Evolutionary conservation across 2,888 invertebrate species (phyloP), one percentile per base, ranked within the genome.

Genomic region (Dryomyza anilis): DNA sequence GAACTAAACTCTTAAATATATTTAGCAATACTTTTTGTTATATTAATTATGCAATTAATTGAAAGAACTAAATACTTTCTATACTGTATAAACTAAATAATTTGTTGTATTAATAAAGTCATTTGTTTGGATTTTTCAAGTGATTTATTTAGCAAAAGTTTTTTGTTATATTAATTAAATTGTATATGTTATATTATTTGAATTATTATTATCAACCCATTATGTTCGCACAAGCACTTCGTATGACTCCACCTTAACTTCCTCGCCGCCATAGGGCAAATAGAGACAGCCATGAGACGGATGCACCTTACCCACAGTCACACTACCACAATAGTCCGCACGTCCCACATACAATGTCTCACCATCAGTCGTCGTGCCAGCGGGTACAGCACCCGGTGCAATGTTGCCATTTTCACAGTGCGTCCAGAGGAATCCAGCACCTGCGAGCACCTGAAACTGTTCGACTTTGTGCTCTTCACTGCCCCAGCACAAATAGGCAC

Each of bases 191-290:
- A n/a, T n/a, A n/a, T n/a, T n/a, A n/a, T n/a, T n/a, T n/a, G n/a
- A n/a, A n/a, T n/a, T n/a, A n/a, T n/a, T n/a, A n/a, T n/a, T n/a
- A n/a, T n/a, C n/a, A n/a, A n/a, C 53, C 45, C 45, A 30, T 56
- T 74, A 77, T 7, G 46, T 27, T 56, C 74, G 30, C 8, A 89
- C 88, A 5, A 93, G 86, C 57, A 89, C 87, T 81, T 93, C 92
- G 81, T 92, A 92, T 70, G 88, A 86, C 1, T 84, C 78, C 67
- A 88, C 87, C 63, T 84, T 85, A 69, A 86, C 82, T 77, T 92
- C 92, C 76, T 87, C 86, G 0, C 91, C 90, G 64, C 86, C 89
- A 78, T 87, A 89, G 7, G 90, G 89, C 69, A 90, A 87, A 81
- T 89, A 90, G 73, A 88, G 86, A 25, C 83, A 81, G 21, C 85